Base-by-base conservation (phyloP, 2,797 vertebrate species). In the Semotilus atromaculatus region DNA sequence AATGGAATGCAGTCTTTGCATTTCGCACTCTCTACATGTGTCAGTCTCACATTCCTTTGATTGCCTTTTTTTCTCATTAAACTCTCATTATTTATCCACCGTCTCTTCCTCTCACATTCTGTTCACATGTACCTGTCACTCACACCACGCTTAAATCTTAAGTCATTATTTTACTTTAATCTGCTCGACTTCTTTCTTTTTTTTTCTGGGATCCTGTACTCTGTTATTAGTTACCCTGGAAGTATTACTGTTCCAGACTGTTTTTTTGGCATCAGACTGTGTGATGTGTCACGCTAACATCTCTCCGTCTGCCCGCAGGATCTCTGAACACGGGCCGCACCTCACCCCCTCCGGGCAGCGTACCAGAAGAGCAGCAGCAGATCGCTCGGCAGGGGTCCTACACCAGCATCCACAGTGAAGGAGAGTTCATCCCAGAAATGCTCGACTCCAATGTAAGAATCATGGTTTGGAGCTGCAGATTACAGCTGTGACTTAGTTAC, bases 301-400 rank as follows among this genome's bases (percentile, higher is more conserved):
- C 36, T 36, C 38, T 82, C 64, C 8, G 26, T 82, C 60, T 66
- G 64, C 58, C 82, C 45, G 26, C 91, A 98, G 97, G 97, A 31
- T 98, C 97, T 38, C 93, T 98, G 85, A 96, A 97, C 93, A 96
- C 96, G 0, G 97, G 97, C 31, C 95, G 97, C 9, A 97, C 96
- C 38, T 98, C 97, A 0, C 97, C 97, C 0, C 97, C 97, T 0
- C 97, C 97, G 0, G 97, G 97, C 55, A 97, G 97, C 0, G 96
- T 98, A 64, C 97, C 97, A 0, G 97, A 97, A 88, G 97, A 97
- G 92, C 97, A 98, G 93, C 97, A 98, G 93, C 97, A 97, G 92
- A 97, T 98, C 0, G 97, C 97, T 5, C 96, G 97, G 26, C 97
- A 98, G 90, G 97, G 97, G n/a, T 98, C 97, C 78, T 97, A 97